Base-by-base conservation (phyloP, 2,888 invertebrate species). In the Nomada ruficornis region DNA sequence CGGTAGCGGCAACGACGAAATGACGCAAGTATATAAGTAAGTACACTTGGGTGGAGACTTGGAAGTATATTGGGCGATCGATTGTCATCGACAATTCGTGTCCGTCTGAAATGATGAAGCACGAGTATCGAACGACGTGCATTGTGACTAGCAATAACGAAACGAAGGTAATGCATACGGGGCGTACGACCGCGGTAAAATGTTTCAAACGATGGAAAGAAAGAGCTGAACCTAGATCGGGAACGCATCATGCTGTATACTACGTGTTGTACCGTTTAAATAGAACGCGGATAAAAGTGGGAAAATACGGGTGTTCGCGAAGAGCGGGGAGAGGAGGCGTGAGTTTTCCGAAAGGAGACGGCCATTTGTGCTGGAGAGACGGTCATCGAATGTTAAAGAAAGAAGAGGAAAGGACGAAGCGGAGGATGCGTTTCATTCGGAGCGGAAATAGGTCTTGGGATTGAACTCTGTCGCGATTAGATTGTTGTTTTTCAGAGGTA, bases 381-480 rank as follows among this genome's bases (percentile, higher is more conserved):
- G 69, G 83, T 80, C 76, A 71, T 20, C 36, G 67, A 36, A 20
- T 4, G 55, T 57, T 55, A 47, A 50, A n/a, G 18, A 4, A 23
- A 44, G 29, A 57, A 62, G 57, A 71, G 60, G 36, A 54, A 3
- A 13, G 42, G 63, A 13, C 42, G 52, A 68, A 2, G 15, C n/a
- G 75, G 11, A 62, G 47, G 62, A 50, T 55, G 55, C 62, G 52
- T 72, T 68, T 70, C 47, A 67, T 60, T 70, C 47, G 72, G 57
- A 69, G 55, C 55, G 36, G 54, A 26, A 44, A 15, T 18, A 59
- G 64, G 82, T 71, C 79, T 83, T 81, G 86, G 77, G 79, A 79
- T 81, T 79, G 74, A 73, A 77, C 62, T 78, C 77, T 57, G 26
- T 59, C 70, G 80, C 20, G 55, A 67, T 77, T 69, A 68, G 70